Evolutionary conservation across 2,113 vertebrate genomes (phyloP), one percentile per base, ranked within the genome.

Genomic region (Platysteira castanea): DNA sequence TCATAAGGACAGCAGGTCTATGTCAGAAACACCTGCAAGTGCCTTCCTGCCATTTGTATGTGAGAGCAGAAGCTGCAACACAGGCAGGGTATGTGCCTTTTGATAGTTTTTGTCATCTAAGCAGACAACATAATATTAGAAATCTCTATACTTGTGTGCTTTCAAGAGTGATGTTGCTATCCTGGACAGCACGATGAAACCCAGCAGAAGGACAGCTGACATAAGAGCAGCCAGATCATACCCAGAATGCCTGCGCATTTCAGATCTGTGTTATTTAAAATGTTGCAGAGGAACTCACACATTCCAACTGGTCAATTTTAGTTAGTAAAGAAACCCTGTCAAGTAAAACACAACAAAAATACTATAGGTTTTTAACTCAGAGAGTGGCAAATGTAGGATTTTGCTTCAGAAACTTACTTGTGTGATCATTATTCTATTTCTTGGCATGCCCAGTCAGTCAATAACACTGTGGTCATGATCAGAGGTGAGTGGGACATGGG

Each of bases 171-270:
- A 81, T 41, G 69, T 14, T 70, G 73, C 47, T 37, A 8, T 9
- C 5, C 1, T 6, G 2, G 64, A 37, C 21, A 59, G 52, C 12
- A 57, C 0, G 0, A 42, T 15, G 44, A 84, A 91, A 75, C 6
- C 1, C 2, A 81, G 83, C 31, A 88, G 49, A 39, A 75, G 17
- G 68, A 42, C 31, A 16, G 37, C 0, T 49, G 84, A 31, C 18
- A 20, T 23, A 37, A 64, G 49, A 49, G 26, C 9, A 5, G 57
- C 12, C 46, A 79, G 75, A 85, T 44, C 31, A 42, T 2, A 30
- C 33, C 41, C 60, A 68, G 65, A 75, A 76, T 13, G 49, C 39
- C 2, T 0, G 22, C 13, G 28, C 31, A 16, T 70, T 77, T 88
- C 69, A 33, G 23, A 84, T 31, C 14, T 63, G 15, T 39, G 22